Evolutionary conservation across 2,113 vertebrate genomes (phyloP).

Genomic region (Daubentonia madagascariensis): DNA sequence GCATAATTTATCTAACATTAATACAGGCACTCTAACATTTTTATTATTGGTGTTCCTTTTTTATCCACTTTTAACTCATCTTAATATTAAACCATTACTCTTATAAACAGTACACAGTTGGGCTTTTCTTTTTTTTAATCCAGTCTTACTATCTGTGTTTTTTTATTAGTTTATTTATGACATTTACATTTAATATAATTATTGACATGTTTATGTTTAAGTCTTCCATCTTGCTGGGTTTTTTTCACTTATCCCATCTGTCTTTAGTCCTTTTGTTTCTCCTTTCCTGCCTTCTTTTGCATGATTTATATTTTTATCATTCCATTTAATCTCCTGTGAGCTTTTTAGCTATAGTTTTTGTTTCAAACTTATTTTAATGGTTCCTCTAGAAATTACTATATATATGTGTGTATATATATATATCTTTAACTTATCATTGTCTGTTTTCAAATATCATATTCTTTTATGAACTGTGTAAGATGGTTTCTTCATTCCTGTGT

Average conservation of each 20-base stretch:
- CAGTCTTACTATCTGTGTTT: neutral
- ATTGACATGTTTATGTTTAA: neutral
- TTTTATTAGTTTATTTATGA: neutral
- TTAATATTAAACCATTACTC: neutral
- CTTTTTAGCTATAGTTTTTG: neutral
- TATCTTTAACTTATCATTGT: neutral
- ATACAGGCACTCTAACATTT: neutral
- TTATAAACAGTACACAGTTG: neutral
- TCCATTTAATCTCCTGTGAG: neutral
- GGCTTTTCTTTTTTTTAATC: neutral
- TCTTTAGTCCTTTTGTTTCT: neutral
- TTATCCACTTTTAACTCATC: neutral
- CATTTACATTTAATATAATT: neutral
- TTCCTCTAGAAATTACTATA: neutral
- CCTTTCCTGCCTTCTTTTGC: neutral
- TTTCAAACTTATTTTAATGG: neutral
- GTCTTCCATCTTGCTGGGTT: neutral
- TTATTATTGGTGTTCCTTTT: neutral
- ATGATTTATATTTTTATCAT: neutral
- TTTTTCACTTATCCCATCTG: neutral
- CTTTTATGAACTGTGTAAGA: neutral
- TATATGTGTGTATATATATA: neutral
- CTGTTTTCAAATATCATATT: neutral
- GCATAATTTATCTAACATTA: neutral
- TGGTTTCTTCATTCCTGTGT: neutral